phyloP scores from a whole-genome alignment of 2,797 vertebrate species.

The Poliocrania exsul region DNA sequence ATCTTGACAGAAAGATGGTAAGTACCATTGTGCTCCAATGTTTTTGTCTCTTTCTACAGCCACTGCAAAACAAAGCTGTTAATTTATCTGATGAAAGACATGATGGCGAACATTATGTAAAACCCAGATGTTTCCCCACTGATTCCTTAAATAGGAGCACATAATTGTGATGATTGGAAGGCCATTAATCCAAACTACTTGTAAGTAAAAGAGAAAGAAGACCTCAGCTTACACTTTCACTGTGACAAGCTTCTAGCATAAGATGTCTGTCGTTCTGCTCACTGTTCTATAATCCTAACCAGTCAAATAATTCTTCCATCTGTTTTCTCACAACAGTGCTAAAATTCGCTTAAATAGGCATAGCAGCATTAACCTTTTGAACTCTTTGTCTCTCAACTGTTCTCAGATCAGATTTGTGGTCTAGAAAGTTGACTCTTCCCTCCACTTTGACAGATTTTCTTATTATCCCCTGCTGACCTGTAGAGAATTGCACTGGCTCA shows the following conservation, averaged over 20 bases:
- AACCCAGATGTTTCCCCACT: conserved; percentile 70
- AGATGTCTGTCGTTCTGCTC: neutral
- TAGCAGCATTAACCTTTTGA: conserved; percentile 53
- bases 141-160: conserved; percentile 59
- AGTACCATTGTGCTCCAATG: neutral
- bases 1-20: conserved; percentile 60
- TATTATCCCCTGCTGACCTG: conserved; percentile 46
- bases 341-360: conserved; percentile 35
- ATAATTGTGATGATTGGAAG: conserved; percentile 28
- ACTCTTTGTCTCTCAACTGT: conserved; percentile 14
- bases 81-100: conserved; percentile 65
- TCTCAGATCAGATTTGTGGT: conserved; percentile 40
- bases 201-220: conserved; percentile 19
- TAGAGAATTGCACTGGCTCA: conserved; percentile 19
- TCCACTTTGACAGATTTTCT: conserved; percentile 53
- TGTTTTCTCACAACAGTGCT: conserved; percentile 35
- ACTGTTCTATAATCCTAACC: neutral
- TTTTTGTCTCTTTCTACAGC: conserved; percentile 44
- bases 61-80: conserved; percentile 56
- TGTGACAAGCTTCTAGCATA: neutral
- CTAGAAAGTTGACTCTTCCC: conserved; percentile 30
- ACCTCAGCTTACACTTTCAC: neutral
- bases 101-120: neutral
- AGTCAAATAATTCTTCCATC: conserved; percentile 5
- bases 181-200: conserved; percentile 29